A percentile compares a stretch with the other conserved stretches of the same genome.
Evolutionary conservation across 2,113 vertebrate genomes (phyloP).

Genomic region (Clarias macrocephalus): DNA sequence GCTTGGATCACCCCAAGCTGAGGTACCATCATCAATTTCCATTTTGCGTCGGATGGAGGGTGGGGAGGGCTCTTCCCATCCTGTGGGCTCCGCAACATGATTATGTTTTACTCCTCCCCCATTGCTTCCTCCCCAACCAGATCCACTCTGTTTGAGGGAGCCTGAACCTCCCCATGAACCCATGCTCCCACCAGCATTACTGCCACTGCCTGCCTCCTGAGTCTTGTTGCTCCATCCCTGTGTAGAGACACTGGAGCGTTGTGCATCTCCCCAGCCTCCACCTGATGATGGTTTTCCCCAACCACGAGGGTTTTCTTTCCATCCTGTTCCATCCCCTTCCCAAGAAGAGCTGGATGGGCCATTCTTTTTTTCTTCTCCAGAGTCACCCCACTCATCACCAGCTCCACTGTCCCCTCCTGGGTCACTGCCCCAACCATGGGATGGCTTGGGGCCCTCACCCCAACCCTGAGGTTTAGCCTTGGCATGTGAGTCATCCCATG

Average conservation of each 20-base stretch:
- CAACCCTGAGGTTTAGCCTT: conserved; percentile 90
- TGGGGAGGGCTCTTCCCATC: conserved; percentile 96
- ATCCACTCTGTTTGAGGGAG: conserved; percentile 87
- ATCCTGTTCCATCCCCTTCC: conserved; percentile 80
- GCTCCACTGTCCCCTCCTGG: conserved; percentile 65
- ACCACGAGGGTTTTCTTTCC: conserved; percentile 82
- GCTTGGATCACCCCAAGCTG: conserved; percentile 98
- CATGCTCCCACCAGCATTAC: conserved; percentile 83
- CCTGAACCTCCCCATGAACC: conserved; percentile 90
- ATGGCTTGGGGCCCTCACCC: conserved; percentile 80
- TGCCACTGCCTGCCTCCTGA: conserved; percentile 84
- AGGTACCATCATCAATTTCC: conserved; percentile 98
- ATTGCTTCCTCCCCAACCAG: conserved; percentile 81
- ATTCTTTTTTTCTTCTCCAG: conserved; percentile 71
- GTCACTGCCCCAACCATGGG: conserved; percentile 71
- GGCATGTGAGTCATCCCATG: conserved; percentile 86
- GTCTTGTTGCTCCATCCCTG: conserved; percentile 88
- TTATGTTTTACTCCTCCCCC: conserved; percentile 84
- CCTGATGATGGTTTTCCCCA: conserved; percentile 66
- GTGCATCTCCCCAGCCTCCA: conserved; percentile 84
- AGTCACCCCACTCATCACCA: conserved; percentile 70
- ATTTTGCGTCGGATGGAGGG: conserved; percentile 95
- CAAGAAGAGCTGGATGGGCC: conserved; percentile 71
- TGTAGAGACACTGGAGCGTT: conserved; percentile 76
- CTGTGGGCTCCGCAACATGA: conserved; percentile 81